Conservation (phyloP, 2,797 vertebrate species). For the Sandelia bainsii region DNA sequence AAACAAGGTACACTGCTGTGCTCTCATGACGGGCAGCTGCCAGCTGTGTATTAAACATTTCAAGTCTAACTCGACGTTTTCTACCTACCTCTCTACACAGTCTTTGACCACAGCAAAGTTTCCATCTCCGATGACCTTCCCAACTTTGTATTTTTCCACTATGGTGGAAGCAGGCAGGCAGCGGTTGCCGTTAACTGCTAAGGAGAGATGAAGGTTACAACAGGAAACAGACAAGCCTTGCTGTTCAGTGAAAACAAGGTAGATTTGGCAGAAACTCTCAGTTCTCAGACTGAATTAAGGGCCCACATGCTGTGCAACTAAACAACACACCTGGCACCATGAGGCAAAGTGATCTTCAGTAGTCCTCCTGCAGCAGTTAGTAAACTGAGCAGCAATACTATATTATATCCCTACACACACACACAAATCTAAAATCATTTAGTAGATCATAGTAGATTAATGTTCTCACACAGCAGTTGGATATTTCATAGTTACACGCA, state of each 20-base stretch:
- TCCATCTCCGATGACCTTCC: conserved; percentile 97
- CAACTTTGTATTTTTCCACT: conserved; percentile 93
- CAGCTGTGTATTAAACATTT: background rate
- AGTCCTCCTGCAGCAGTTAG: background rate
- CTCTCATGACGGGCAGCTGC: conserved; percentile 8
- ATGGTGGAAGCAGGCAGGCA: conserved; percentile 84
- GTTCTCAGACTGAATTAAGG: conserved; percentile 24
- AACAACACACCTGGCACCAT: conserved; percentile 18
- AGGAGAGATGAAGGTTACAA: conserved; percentile 30
- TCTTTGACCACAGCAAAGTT: conserved; percentile 99
- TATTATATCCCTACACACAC: background rate
- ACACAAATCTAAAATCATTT: conserved; percentile 1
- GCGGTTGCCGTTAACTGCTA: conserved; percentile 91
- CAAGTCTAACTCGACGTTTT: background rate
- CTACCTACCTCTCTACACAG: conserved; percentile 91
- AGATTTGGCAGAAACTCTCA: conserved; percentile 15
- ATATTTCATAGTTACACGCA: conserved; percentile 7
- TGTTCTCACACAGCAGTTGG: conserved; percentile 23
- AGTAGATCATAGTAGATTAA: background rate
- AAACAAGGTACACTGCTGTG: background rate
- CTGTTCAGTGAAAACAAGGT: background rate
- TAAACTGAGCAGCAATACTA: background rate
- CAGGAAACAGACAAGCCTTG: background rate
- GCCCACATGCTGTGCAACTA: conserved; percentile 17
- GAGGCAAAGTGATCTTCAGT: background rate